These are phyloP conservation scores for Acronicta psi DNA, from an alignment of 2,888 invertebrate species.

Conservation along the genomic window DNA sequence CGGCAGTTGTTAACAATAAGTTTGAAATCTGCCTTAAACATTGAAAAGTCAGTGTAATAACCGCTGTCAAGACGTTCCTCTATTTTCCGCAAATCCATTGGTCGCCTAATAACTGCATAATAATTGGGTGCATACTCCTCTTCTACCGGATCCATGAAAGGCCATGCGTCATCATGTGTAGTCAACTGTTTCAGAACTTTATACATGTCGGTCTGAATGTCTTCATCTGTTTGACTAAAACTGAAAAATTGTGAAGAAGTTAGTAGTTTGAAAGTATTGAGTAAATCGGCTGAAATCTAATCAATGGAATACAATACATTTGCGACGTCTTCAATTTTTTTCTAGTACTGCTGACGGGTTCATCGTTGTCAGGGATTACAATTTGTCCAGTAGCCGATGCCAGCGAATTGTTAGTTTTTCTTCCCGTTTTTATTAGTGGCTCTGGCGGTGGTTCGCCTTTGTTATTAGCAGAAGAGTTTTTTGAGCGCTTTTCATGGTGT, in stretches of 20 bases:
- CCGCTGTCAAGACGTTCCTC: conserved; percentile 95
- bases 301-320: conserved; percentile 84
- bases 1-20: conserved; percentile 97
- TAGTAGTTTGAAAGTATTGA: background rate
- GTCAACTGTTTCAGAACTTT: conserved; percentile 96
- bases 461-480: conserved; percentile 75
- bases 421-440: conserved; percentile 87
- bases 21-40: conserved; percentile 96
- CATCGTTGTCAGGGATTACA: conserved; percentile 90
- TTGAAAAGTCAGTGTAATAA: conserved; percentile 93
- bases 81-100: conserved; percentile 97
- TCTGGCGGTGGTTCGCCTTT: conserved; percentile 82
- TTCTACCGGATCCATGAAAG: conserved; percentile 97
- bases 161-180: conserved; percentile 97
- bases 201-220: conserved; percentile 96
- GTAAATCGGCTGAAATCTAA: background rate
- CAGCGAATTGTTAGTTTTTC: conserved; percentile 96
- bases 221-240: conserved; percentile 94
- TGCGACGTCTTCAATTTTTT: conserved; percentile 91
- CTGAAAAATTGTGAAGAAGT: conserved; percentile 77
- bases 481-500: conserved; percentile 77
- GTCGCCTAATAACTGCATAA: conserved; percentile 92
- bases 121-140: conserved; percentile 97
- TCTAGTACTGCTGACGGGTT: conserved; percentile 82
- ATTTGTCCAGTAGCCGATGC: conserved; percentile 95